Evolutionary conservation across 2,888 invertebrate species (phyloP), one percentile per base, ranked within the genome.

Genomic region (Drosophila robusta): DNA sequence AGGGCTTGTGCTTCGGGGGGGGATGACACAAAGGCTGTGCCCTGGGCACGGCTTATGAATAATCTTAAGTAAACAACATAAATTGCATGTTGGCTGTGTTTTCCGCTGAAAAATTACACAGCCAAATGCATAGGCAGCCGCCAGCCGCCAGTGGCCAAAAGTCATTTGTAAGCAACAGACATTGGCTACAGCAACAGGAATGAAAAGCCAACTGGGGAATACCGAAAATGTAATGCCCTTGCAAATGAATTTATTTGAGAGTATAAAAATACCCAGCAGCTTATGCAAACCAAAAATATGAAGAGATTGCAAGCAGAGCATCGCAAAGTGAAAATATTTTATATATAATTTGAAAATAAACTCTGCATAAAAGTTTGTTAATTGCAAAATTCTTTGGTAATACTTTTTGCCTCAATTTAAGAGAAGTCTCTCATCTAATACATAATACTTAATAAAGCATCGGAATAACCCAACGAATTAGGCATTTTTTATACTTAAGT

Each of bases 61-160:
- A 85, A 78, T 83, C 83, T 83, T 82, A 64, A 80, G 85, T 70
- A 80, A 83, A 83, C 83, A 83, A 82, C 83, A 82, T 82, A 85
- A 83, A 83, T 83, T 83, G 81, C 85, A 85, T 72, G 80, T 69
- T 76, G 71, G 55, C 66, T 56, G 74, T 68, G 73, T 58, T 64
- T 72, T 52, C 47, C 45, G 54, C 70, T 82, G 82, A 84, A 84
- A 83, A 84, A 83, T 83, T 82, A 65, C 78, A 72, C 47, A 74
- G 80, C 66, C 85, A 76, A 83, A 80, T 78, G 74, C 85, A 76
- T 72, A 64, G 80, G 75, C 71, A 75, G 22, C 34, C n/a, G n/a
- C 1, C 34, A 36, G 64, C 16, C 22, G 26, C 38, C 47, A 51
- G 14, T 64, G 69, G 67, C 49, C 69, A 51, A 57, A 72, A 67